A percentile compares a stretch with the other conserved stretches of the same genome.
phyloP scores from a whole-genome alignment of 2,797 vertebrate genomes.

The Caiman crocodilus region DNA sequence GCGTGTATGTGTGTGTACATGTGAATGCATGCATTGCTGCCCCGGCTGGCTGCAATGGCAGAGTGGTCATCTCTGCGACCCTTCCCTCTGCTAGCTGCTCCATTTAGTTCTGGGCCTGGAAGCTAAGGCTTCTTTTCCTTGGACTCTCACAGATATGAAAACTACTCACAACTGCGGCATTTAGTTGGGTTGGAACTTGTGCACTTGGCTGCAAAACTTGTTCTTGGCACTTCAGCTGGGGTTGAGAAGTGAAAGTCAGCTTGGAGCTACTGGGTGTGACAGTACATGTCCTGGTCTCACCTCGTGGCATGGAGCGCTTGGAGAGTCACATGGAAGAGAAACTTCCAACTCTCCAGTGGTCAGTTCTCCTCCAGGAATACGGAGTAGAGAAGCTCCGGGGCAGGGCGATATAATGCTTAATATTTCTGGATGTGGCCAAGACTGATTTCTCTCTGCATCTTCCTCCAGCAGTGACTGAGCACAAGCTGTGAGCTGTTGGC shows the following conservation, averaged over 20 bases:
- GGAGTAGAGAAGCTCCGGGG: neutral
- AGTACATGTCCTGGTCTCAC: neutral
- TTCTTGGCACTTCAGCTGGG: neutral
- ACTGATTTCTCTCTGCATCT: neutral
- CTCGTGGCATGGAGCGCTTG: neutral
- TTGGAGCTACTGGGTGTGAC: neutral
- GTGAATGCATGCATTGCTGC: neutral
- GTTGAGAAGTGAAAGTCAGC: neutral
- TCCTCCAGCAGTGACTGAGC: neutral
- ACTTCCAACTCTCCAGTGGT: neutral
- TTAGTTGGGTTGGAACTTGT: neutral
- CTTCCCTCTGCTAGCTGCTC: neutral
- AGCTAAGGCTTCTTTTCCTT: neutral
- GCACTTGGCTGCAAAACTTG: neutral
- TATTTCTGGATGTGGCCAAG: neutral
- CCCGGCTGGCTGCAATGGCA: neutral
- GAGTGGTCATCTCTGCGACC: neutral
- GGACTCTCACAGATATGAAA: fast-evolving
- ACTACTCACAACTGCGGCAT: neutral
- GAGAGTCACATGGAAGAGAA: neutral
- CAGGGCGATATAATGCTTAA: neutral
- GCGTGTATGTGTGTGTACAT: neutral
- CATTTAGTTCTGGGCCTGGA: neutral
- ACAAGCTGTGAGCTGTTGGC: neutral
- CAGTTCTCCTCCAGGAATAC: neutral